Percentiles rank a stretch among this genome's conserved stretches.
Conservation (phyloP, 2,888 invertebrate genomes). For the Unio pictorum region DNA sequence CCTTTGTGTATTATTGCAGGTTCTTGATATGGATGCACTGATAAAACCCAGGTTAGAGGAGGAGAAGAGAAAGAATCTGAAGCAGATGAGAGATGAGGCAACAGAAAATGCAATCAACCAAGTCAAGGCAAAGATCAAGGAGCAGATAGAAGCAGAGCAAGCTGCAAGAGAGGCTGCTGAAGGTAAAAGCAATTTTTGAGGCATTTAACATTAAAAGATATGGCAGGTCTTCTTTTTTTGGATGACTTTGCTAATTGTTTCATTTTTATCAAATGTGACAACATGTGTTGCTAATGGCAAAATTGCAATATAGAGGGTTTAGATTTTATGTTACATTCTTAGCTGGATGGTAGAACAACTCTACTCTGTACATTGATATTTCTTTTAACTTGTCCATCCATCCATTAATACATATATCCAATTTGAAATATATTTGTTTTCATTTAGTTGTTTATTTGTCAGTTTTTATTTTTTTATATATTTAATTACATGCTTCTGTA, state of each 20-base stretch:
- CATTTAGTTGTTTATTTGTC: no score
- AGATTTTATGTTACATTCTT: background rate
- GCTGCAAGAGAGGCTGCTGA: conserved; percentile 50
- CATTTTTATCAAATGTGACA: no score
- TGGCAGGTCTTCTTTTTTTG: no score
- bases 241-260: no score
- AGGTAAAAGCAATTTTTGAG: conserved; percentile 33
- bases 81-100: conserved; percentile 55
- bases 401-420: no score
- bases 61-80: conserved; percentile 57
- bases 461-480: no score
- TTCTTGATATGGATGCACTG: conserved; percentile 64
- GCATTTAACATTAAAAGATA: background rate
- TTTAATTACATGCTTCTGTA: no score
- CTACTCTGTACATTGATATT: background rate
- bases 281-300: background rate
- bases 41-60: conserved; percentile 58
- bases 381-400: background rate
- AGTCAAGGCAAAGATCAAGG: conserved; percentile 62
- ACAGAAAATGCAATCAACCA: conserved; percentile 60
- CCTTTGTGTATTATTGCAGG: conserved; percentile 31
- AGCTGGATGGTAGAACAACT: background rate
- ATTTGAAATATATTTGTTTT: no score
- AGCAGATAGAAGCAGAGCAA: conserved; percentile 57
- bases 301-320: background rate